phyloP scores from a whole-genome alignment of 1,140 invertebrate genomes.

The Pseudoatta argentina region DNA sequence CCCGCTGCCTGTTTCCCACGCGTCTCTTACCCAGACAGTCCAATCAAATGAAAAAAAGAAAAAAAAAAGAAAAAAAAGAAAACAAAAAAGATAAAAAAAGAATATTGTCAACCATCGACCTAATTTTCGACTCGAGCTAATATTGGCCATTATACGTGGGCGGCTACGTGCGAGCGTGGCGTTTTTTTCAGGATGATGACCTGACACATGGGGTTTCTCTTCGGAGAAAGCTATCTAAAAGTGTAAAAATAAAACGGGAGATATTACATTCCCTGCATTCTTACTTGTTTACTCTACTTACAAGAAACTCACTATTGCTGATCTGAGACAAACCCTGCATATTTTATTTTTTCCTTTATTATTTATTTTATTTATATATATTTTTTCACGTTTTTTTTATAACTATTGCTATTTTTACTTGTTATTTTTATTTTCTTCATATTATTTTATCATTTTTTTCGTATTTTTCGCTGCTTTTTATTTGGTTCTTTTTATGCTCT shows the following conservation, averaged over 20 bases:
- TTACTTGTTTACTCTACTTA: constrained; percentile 13
- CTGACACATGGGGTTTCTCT: constrained; percentile 11
- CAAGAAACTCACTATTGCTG: not conserved
- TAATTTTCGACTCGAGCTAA: constrained; percentile 69
- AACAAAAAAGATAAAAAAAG: constrained; percentile 10
- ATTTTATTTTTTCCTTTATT: not conserved
- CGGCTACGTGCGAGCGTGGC: not conserved
- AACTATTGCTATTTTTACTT: too few relatives aligned
- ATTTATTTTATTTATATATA: too few relatives aligned
- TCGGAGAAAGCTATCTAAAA: constrained; percentile 26
- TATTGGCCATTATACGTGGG: constrained; percentile 32
- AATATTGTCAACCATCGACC: constrained; percentile 45
- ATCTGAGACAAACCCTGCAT: not conserved
- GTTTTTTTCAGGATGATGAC: constrained; percentile 24
- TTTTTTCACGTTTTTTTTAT: too few relatives aligned
- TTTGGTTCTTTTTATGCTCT: too few relatives aligned
- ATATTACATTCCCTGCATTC: not conserved
- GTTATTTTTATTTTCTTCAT: too few relatives aligned
- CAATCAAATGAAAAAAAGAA: not conserved
- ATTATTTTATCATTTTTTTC: too few relatives aligned
- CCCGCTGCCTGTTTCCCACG: constrained; percentile 53
- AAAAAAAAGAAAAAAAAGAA: constrained; percentile 30
- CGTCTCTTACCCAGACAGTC: constrained; percentile 7
- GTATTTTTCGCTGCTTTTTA: too few relatives aligned
- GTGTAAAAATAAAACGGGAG: constrained; percentile 10